Conservation (phyloP, 2,888 invertebrate genomes). For the Aporophyla lueneburgensis region DNA sequence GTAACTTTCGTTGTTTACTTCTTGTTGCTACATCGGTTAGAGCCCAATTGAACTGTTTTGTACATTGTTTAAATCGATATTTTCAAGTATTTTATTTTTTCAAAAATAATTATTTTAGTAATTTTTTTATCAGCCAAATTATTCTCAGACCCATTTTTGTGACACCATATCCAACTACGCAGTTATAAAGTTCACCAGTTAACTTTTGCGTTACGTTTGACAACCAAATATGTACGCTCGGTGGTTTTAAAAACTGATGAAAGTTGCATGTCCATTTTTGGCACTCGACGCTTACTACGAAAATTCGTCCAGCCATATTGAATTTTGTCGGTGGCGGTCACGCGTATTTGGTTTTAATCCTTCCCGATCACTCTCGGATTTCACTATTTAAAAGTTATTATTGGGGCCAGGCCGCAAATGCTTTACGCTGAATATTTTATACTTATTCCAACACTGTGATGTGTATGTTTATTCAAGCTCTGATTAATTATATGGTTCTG, state of each 20-base stretch:
- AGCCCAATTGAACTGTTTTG: not conserved
- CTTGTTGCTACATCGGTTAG: not conserved
- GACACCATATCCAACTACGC: not conserved
- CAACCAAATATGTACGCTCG: not conserved
- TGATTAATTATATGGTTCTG: not conserved
- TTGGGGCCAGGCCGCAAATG: not conserved
- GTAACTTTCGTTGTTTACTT: not conserved
- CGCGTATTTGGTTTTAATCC: constrained; percentile 46
- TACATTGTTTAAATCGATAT: not conserved
- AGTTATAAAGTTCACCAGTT: constrained; percentile 41
- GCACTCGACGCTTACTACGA: not conserved
- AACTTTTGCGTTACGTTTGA: constrained; percentile 10
- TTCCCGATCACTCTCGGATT: constrained; percentile 38
- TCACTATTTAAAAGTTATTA: constrained; percentile 46
- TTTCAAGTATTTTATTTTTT: not conserved
- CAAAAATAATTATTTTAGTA: not conserved
- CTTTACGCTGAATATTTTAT: constrained; percentile 38
- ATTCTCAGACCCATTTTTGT: not conserved
- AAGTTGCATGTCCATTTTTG: constrained; percentile 31
- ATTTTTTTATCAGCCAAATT: not conserved
- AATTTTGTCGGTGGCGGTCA: constrained; percentile 29
- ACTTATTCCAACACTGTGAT: not conserved
- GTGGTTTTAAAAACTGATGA: constrained; percentile 15
- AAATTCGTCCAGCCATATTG: constrained; percentile 38
- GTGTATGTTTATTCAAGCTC: not conserved